A percentile compares a stretch with the other conserved stretches of the same genome.
Evolutionary conservation across 2,797 vertebrate genomes (phyloP).

Genomic region (Gephyroberyx darwinii): DNA sequence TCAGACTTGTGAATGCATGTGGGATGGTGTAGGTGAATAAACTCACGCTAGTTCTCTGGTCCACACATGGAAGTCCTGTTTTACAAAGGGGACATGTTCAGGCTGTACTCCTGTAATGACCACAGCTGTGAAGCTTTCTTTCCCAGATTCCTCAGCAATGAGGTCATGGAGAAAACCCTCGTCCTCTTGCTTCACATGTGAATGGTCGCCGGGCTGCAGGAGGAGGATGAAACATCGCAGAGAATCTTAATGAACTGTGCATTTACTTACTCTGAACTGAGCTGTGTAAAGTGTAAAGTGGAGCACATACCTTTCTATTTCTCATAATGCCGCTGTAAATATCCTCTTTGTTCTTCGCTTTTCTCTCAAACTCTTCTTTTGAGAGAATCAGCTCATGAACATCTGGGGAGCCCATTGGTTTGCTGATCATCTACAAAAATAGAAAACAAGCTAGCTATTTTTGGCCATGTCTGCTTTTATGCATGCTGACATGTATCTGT

Average conservation of each 20-base stretch:
- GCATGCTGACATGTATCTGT: too few relatives aligned
- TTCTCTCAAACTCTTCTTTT: constrained; percentile 93
- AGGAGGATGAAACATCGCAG: constrained; percentile 4
- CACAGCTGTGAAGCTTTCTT: constrained; percentile 90
- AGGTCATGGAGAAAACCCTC: constrained; percentile 86
- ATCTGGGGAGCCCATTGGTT: constrained; percentile 85
- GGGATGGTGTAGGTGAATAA: not conserved
- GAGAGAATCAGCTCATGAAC: constrained; percentile 93
- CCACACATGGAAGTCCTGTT: constrained; percentile 83
- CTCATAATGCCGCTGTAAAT: constrained; percentile 87
- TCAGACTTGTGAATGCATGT: not conserved
- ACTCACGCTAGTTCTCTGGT: constrained; percentile 92
- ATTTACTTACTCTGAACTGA: not conserved
- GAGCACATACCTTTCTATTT: constrained; percentile 87
- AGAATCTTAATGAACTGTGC: not conserved
- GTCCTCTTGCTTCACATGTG: constrained; percentile 82
- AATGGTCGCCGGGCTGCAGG: constrained; percentile 84
- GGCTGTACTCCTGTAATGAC: constrained; percentile 87
- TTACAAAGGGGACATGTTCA: constrained; percentile 85
- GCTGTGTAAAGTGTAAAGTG: not conserved
- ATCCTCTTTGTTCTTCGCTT: constrained; percentile 88
- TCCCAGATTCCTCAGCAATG: constrained; percentile 85
- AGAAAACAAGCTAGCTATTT: not conserved
- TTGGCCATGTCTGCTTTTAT: not conserved
- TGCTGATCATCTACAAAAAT: constrained; percentile 88